phyloP scores from a whole-genome alignment of 2,797 vertebrate species.

The Helicolenus hilgendorfi region DNA sequence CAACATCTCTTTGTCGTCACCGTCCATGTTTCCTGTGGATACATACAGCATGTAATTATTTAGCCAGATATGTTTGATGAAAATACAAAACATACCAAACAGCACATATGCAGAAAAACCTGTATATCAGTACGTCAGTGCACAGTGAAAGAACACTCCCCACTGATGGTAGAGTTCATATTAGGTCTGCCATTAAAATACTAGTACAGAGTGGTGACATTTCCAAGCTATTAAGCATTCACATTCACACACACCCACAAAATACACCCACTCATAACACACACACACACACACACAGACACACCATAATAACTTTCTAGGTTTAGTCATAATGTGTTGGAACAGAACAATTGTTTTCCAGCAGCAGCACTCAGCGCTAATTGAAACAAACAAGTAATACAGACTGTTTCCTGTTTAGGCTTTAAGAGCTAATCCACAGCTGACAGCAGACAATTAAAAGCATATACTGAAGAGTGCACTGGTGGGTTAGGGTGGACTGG shows the following conservation, averaged over 20 bases:
- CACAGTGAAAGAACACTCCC: neutral
- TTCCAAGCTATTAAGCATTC: conserved; percentile 19
- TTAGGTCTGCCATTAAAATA: conserved; percentile 5
- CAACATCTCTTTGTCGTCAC: conserved; percentile 90
- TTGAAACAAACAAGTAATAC: conserved; percentile 47
- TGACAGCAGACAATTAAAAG: neutral
- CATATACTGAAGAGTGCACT: too few species aligned
- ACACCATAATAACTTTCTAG: neutral
- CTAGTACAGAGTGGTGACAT: neutral
- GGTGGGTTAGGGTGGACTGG: neutral
- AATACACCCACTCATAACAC: neutral
- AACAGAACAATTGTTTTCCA: conserved; percentile 31
- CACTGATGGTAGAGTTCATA: neutral
- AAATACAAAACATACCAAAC: neutral
- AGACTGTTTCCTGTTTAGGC: neutral
- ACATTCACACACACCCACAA: conserved; percentile 7
- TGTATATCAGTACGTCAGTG: neutral
- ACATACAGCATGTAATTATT: neutral
- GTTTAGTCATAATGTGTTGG: conserved; percentile 1
- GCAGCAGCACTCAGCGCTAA: conserved; percentile 11
- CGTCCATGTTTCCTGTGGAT: conserved; percentile 79
- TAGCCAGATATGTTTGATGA: neutral
- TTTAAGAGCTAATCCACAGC: neutral
- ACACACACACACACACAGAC: neutral
- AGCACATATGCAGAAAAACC: neutral